Evolutionary conservation across 2,888 invertebrate genomes (phyloP).

Genomic region (Drosophila sordidula): DNA sequence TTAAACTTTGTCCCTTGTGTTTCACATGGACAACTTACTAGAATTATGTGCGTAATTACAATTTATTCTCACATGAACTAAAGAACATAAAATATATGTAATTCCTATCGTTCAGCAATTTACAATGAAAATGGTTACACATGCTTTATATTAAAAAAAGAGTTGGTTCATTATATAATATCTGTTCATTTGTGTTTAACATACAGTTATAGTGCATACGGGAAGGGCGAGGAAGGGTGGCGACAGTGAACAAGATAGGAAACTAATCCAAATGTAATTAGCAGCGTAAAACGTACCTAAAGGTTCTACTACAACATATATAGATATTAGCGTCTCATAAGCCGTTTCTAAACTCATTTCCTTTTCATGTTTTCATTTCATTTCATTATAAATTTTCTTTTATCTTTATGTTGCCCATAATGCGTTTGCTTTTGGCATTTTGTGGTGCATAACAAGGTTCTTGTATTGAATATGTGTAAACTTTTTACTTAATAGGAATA

Average conservation of each 20-base stretch:
- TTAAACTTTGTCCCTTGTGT: constrained; percentile 58
- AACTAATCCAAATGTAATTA: constrained; percentile 54
- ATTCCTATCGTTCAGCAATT: constrained; percentile 54
- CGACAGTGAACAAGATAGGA: constrained; percentile 23
- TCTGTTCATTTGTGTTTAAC: constrained; percentile 63
- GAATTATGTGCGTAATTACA: constrained; percentile 69
- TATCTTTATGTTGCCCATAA: constrained; percentile 29
- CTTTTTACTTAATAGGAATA: constrained; percentile 41
- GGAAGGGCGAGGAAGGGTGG: constrained; percentile 13
- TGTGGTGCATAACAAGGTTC: constrained; percentile 57
- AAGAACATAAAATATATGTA: constrained; percentile 41
- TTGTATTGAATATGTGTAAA: constrained; percentile 37
- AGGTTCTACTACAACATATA: constrained; percentile 68
- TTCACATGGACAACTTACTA: constrained; percentile 63
- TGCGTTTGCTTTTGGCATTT: constrained; percentile 57
- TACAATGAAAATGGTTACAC: constrained; percentile 66
- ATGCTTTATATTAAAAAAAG: constrained; percentile 48
- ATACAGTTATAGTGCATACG: constrained; percentile 45
- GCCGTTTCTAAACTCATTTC: constrained; percentile 46
- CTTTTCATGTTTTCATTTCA: constrained; percentile 10
- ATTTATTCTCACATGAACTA: constrained; percentile 54
- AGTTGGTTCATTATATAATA: constrained; percentile 61
- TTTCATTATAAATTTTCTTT: constrained; percentile 21
- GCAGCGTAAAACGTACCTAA: constrained; percentile 62
- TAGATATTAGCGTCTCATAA: constrained; percentile 75